Conservation (phyloP, 37 sponge, comb jelly and placozoan genomes). For the Chondrilla cf. caribensis region DNA sequence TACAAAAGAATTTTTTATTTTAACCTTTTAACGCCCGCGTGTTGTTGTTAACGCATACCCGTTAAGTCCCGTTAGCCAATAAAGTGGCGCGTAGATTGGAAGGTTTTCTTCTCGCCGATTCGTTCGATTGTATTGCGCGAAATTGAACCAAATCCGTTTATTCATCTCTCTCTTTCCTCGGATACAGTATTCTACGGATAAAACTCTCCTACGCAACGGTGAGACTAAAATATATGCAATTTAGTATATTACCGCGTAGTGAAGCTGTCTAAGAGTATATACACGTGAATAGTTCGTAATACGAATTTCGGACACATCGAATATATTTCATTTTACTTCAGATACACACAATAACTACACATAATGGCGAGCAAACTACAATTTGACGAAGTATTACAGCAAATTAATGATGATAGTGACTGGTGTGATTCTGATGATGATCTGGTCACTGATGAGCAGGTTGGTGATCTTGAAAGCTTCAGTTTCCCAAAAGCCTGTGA, state of each 20-base stretch:
- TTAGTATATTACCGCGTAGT: too few relatives aligned
- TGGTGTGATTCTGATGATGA: constrained; percentile 10
- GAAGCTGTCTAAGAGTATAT: too few relatives aligned
- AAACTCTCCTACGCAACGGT: not conserved
- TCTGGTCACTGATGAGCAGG: not conserved
- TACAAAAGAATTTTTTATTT: not conserved
- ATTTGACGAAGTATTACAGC: not conserved
- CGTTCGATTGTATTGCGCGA: not conserved
- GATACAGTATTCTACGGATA: not conserved
- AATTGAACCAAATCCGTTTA: not conserved
- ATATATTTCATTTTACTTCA: not conserved
- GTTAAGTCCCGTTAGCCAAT: not conserved
- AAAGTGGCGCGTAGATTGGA: not conserved
- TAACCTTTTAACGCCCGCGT: not conserved
- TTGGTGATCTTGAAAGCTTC: not conserved
- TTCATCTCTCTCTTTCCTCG: not conserved
- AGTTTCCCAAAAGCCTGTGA: too few relatives aligned
- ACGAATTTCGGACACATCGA: too few relatives aligned
- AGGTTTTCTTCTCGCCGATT: not conserved
- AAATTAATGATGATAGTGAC: constrained; percentile 2
- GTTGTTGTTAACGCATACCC: not conserved
- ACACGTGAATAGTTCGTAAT: too few relatives aligned
- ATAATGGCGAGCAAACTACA: not conserved
- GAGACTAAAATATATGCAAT: too few relatives aligned
- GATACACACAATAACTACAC: not conserved